Percentiles rank a stretch among this genome's conserved stretches.
phyloP scores from a whole-genome alignment of 2,888 invertebrate genomes.

The Drosophila kambysellisi region DNA sequence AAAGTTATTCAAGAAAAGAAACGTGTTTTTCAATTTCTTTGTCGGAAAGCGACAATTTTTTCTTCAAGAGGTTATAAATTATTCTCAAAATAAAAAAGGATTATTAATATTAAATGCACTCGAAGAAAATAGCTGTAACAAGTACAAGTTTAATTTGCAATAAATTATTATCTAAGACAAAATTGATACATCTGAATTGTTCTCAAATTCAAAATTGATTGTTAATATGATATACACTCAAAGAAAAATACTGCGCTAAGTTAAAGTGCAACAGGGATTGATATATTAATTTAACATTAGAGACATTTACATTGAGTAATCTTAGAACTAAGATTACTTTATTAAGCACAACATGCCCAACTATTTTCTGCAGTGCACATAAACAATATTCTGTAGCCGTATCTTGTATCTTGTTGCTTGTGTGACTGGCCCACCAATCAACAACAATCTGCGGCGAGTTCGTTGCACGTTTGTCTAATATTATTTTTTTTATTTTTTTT shows the following conservation, averaged over 20 bases:
- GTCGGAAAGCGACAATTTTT: not conserved
- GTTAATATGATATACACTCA: not conserved
- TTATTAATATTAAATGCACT: not conserved
- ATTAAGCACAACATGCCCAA: not conserved
- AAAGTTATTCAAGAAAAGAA: not conserved
- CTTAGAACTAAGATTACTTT: not conserved
- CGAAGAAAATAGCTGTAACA: not conserved
- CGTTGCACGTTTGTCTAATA: conserved; percentile 59
- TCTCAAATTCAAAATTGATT: not conserved
- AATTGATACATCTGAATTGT: not conserved
- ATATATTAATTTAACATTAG: not conserved
- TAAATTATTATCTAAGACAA: not conserved
- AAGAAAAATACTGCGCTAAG: not conserved
- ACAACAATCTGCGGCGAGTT: conserved; percentile 62
- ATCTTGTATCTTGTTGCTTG: conserved; percentile 41
- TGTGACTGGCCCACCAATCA: conserved; percentile 54
- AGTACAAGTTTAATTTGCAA: not conserved
- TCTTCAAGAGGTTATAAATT: no score
- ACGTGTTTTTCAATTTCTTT: not conserved
- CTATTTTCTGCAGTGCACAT: not conserved
- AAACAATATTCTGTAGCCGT: conserved; percentile 2
- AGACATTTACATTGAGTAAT: not conserved
- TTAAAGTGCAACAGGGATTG: no score
- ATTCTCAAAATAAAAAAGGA: not conserved
- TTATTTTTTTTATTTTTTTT: not conserved